A percentile compares a stretch with the other conserved stretches of the same genome.
phyloP scores from a whole-genome alignment of 1,140 invertebrate species.

The Dreissena rostriformis region DNA sequence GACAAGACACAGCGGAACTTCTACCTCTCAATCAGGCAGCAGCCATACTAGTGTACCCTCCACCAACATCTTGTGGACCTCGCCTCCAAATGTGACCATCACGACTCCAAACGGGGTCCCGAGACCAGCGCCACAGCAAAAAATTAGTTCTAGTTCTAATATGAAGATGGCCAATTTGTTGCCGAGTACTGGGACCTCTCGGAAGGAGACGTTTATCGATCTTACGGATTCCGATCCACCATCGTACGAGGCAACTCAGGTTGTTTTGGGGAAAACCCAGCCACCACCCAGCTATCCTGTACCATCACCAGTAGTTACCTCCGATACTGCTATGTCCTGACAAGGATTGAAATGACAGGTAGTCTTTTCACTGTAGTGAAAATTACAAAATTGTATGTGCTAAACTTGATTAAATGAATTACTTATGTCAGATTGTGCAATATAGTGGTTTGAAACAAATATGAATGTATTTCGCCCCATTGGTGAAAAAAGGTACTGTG shows the following conservation, averaged over 20 bases:
- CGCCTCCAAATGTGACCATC: slow-evolving; percentile 45
- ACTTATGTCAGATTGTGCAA: not conserved
- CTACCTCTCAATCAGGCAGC: slow-evolving; percentile 24
- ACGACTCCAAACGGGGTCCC: slow-evolving; percentile 41
- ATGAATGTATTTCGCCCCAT: slow-evolving; percentile 1
- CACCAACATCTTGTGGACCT: slow-evolving; percentile 48
- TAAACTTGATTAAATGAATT: not conserved
- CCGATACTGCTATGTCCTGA: slow-evolving; percentile 43
- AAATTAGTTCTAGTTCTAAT: slow-evolving; percentile 2
- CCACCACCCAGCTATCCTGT: slow-evolving; percentile 37
- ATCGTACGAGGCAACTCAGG: slow-evolving; percentile 21
- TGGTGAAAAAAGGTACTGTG: no score
- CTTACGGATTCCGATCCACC: slow-evolving; percentile 44
- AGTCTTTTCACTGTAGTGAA: not conserved
- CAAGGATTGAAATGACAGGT: not conserved
- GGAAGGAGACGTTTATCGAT: slow-evolving; percentile 49
- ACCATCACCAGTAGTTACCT: not conserved
- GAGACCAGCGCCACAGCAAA: slow-evolving; percentile 10
- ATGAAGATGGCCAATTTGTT: not conserved
- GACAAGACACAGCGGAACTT: slow-evolving; percentile 29
- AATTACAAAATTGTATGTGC: not conserved
- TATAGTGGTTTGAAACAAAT: not conserved
- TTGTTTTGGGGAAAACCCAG: slow-evolving; percentile 10
- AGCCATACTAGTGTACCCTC: slow-evolving; percentile 16
- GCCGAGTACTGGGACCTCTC: not conserved